A percentile compares a stretch with the other conserved stretches of the same genome.
Conservation (phyloP, 1,140 invertebrate genomes). For the Atopsyche davidsoni region DNA sequence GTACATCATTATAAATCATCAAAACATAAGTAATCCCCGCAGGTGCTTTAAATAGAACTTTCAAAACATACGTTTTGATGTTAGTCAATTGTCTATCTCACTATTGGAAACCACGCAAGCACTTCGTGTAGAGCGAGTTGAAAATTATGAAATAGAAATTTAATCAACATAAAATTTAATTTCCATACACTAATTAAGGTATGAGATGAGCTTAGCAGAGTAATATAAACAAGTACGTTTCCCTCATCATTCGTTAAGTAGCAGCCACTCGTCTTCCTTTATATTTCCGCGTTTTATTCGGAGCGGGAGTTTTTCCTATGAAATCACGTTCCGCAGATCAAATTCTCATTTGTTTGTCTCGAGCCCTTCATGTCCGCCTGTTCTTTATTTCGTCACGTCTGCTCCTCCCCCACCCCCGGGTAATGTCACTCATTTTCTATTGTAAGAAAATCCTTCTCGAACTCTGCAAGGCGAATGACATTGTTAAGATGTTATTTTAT, state of each 20-base stretch:
- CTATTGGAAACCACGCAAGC: too few species aligned
- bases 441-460: background rate
- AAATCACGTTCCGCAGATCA: slow-evolving; percentile 29
- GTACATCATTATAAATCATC: too few species aligned
- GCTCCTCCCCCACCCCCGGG: slow-evolving; percentile 2
- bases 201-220: too few species aligned
- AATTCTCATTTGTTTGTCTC: slow-evolving; percentile 29
- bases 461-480: slow-evolving; percentile 3
- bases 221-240: background rate
- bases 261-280: slow-evolving; percentile 19
- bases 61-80: too few species aligned
- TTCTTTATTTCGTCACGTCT: slow-evolving; percentile 28
- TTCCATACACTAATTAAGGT: too few species aligned
- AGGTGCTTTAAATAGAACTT: too few species aligned
- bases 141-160: too few species aligned
- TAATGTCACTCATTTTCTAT: slow-evolving; percentile 14
- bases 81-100: too few species aligned
- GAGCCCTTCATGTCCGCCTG: slow-evolving; percentile 2
- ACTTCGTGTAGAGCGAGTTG: too few species aligned
- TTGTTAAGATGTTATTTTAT: slow-evolving; percentile 1
- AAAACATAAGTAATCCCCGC: too few species aligned
- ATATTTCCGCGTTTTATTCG: slow-evolving; percentile 8
- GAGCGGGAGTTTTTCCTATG: slow-evolving; percentile 5
- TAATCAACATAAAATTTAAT: too few species aligned
- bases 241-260: background rate